Evolutionary conservation across 2,888 invertebrate genomes (phyloP), one percentile per base, ranked within the genome.

Genomic region (Nowickia ferox): DNA sequence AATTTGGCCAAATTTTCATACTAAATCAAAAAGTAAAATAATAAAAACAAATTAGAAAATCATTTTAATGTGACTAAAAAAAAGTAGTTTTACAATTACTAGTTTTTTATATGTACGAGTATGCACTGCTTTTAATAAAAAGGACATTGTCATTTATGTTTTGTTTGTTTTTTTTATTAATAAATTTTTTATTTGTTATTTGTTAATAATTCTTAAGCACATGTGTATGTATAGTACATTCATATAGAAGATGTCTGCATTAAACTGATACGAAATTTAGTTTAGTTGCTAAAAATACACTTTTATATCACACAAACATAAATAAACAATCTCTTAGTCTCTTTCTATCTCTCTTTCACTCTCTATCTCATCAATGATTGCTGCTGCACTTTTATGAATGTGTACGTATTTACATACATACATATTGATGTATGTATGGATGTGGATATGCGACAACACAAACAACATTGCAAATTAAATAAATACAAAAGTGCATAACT

Each of bases 1-100:
- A 93, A 89, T 92, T 92, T 17, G 93, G 92, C 91, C 93, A 92
- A 84, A 92, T 88, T 89, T 92, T 92, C 90, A 93, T 92, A 88
- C 93, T 93, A 75, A 8, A 42, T 22, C 15, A 65, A 77, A 1
- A 42, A 57, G 71, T 30, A 87, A 84, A 69, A 61, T 30, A 30
- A 30, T 30, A 55, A 4, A 13, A 17, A 66, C 10, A 65, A 13
- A 38, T 44, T n/a, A 53, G 6, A 51, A 40, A 38, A 10, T n/a
- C 9, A 8, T 11, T 46, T 2, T 3, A 48, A 5, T 13, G 9
- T 9, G 42, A 11, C 30, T 17, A 17, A 10, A 30, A 57, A 22
- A 57, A 30, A 38, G 3, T 57, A 46, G 2, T 44, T 57, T 42
- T 22, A n/a, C 13, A 10, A 10, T 22, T 1, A 48, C 19, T 63